Percentiles rank a stretch among this genome's conserved stretches.
Evolutionary conservation across 2,888 invertebrate species (phyloP).

Genomic region (Hermaeophaga mercurialis): DNA sequence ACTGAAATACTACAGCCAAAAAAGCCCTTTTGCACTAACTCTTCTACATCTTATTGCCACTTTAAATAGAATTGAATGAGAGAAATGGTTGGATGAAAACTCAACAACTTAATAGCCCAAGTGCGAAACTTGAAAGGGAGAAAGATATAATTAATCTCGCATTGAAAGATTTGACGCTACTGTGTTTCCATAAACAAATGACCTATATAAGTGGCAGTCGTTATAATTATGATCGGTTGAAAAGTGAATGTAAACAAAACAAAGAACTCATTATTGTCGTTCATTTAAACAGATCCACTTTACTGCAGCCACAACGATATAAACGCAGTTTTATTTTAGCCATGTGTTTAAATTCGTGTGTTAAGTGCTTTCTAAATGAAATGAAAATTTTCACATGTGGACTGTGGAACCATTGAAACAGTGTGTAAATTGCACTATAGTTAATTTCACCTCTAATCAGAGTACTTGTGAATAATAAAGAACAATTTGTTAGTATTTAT

Average conservation of each 20-base stretch:
- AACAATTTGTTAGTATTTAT: background rate
- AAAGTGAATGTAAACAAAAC: slow-evolving; percentile 15
- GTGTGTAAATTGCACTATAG: slow-evolving; percentile 5
- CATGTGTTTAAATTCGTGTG: slow-evolving; percentile 25
- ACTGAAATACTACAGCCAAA: too few relatives aligned
- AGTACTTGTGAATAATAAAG: slow-evolving; percentile 1
- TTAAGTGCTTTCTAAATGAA: slow-evolving; percentile 25
- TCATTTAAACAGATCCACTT: slow-evolving; percentile 11
- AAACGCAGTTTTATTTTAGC: slow-evolving; percentile 17
- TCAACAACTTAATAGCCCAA: too few relatives aligned
- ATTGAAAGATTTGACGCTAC: too few relatives aligned
- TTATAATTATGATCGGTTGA: slow-evolving; percentile 14
- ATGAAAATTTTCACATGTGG: slow-evolving; percentile 23
- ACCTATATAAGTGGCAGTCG: slow-evolving; percentile 9
- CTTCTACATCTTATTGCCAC: too few relatives aligned
- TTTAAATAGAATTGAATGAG: too few relatives aligned
- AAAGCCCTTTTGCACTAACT: too few relatives aligned
- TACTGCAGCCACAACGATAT: slow-evolving; percentile 15
- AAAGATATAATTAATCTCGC: too few relatives aligned
- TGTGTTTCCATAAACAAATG: background rate
- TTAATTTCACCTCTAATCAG: slow-evolving; percentile 7
- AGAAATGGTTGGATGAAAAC: too few relatives aligned
- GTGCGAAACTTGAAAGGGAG: too few relatives aligned
- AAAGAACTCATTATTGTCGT: slow-evolving; percentile 11
- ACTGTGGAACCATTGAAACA: slow-evolving; percentile 1